These are phyloP conservation scores for Zosterops pallidus DNA, from an alignment of 2,113 vertebrate genomes.

Conservation along the genomic window DNA sequence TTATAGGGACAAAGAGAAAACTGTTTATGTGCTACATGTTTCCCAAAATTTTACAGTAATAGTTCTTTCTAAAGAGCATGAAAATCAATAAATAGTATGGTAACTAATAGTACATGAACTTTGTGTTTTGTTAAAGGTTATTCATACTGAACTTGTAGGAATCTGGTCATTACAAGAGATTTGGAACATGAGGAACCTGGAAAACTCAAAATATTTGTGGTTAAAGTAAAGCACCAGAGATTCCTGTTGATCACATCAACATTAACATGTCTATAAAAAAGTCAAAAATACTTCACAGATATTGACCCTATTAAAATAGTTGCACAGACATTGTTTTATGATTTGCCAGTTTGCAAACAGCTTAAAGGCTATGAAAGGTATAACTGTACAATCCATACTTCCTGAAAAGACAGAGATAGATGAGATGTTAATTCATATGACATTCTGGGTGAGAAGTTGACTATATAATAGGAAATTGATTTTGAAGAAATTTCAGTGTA, in stretches of 20 bases:
- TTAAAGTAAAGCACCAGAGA: not conserved
- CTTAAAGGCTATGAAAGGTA: not conserved
- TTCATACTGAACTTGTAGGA: not conserved
- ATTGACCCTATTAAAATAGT: not conserved
- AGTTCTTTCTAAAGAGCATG: not conserved
- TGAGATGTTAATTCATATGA: not conserved
- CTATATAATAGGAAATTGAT: not conserved
- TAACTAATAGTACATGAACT: not conserved
- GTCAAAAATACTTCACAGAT: not conserved
- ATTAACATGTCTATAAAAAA: not conserved
- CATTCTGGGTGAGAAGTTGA: not conserved
- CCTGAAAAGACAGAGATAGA: not conserved
- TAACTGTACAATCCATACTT: not conserved
- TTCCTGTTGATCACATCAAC: not conserved
- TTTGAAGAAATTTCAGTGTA: not conserved
- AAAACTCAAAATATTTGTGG: not conserved
- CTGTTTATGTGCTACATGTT: rapidly evolving
- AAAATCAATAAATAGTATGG: not conserved
- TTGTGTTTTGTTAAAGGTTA: not conserved
- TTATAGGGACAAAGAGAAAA: not conserved
- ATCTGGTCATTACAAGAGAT: not conserved
- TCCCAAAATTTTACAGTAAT: not conserved
- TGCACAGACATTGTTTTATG: not conserved
- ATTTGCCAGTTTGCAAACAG: not conserved
- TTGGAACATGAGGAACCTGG: not conserved